Base-by-base conservation (phyloP, 2,113 vertebrate species). In the Tapirus terrestris region DNA sequence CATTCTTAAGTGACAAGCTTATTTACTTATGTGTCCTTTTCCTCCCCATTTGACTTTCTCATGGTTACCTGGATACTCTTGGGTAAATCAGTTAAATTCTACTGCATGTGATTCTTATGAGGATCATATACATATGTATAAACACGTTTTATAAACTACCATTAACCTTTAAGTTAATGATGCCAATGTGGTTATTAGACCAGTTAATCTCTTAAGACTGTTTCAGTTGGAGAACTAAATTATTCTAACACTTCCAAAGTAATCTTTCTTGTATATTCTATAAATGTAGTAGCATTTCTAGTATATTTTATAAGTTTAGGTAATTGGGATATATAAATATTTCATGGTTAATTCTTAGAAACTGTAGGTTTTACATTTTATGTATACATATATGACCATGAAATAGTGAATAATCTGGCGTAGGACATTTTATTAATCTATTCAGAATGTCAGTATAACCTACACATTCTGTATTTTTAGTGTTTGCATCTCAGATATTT, bases 401-500 rank as follows among this genome's bases (percentile, higher is more conserved):
- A 51, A 77, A 29, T 29, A 48, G 0, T 76, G 20, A 76, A 43
- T 94, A 72, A 81, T 77, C 11, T 39, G 48, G 14, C 56, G 6
- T 82, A 43, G 8, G 65, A 76, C 73, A 70, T 94, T 84, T 89
- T 45, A 18, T 9, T 65, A 33, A 67, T 75, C 58, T 68, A 8
- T 95, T 85, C n/a, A 43, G 73, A 82, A 53, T 89, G 75, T 81
- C 84, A 25, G 2, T 48, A 13, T 83, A 91, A 88, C 56, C 39
- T 86, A 23, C 18, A 80, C 14, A 0, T 51, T 17, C 61, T 91
- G 0, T 45, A 14, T 91, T 45, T 93, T 75, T n/a, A n/a, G 29
- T 65, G 6, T 83, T 86, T 67, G 60, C 53, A 77, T 84, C 85
- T 91, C 68, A 72, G 68, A 61, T 95, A 79, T 14, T 98, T 51